Percentiles rank a stretch among this genome's conserved stretches.
These are phyloP conservation scores for Furcula furcula DNA, from an alignment of 2,888 invertebrate species.

Conservation along the genomic window DNA sequence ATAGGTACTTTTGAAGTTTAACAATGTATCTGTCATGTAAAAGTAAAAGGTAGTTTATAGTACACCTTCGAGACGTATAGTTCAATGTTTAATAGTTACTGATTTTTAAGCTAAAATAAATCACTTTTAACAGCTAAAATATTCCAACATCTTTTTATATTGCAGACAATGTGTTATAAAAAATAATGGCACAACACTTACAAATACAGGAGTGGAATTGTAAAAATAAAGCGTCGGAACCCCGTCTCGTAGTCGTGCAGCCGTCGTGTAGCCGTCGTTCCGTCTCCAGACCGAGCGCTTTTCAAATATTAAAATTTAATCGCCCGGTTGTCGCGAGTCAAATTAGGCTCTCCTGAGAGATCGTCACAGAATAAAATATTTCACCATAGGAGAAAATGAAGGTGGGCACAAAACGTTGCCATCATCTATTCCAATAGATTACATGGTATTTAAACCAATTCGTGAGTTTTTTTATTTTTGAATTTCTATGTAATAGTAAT, in stretches of 20 bases:
- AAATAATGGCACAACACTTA: slow-evolving; percentile 22
- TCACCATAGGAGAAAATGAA: slow-evolving; percentile 14
- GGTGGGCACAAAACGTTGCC: neutral
- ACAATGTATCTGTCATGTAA: too few relatives aligned
- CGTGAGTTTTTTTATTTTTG: too few relatives aligned
- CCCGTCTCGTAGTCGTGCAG: slow-evolving; percentile 55
- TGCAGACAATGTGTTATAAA: too few relatives aligned
- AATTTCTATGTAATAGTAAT: too few relatives aligned
- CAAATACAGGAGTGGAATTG: slow-evolving; percentile 39
- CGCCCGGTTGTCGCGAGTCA: slow-evolving; percentile 80
- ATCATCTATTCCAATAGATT: neutral
- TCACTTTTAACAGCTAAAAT: too few relatives aligned
- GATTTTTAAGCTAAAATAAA: too few relatives aligned
- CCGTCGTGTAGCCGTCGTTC: slow-evolving; percentile 15
- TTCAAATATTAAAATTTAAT: slow-evolving; percentile 84
- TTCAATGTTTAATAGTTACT: too few relatives aligned
- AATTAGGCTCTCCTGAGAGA: slow-evolving; percentile 78
- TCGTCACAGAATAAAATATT: slow-evolving; percentile 40
- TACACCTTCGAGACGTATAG: too few relatives aligned
- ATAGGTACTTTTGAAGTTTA: too few relatives aligned
- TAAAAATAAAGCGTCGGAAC: slow-evolving; percentile 60
- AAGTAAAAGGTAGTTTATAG: too few relatives aligned
- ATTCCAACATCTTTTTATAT: too few relatives aligned
- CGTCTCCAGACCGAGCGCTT: slow-evolving; percentile 62
- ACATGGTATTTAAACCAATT: too few relatives aligned